Conservation (phyloP, 2,113 vertebrate species). For the Cyanoramphus novaezelandiae region DNA sequence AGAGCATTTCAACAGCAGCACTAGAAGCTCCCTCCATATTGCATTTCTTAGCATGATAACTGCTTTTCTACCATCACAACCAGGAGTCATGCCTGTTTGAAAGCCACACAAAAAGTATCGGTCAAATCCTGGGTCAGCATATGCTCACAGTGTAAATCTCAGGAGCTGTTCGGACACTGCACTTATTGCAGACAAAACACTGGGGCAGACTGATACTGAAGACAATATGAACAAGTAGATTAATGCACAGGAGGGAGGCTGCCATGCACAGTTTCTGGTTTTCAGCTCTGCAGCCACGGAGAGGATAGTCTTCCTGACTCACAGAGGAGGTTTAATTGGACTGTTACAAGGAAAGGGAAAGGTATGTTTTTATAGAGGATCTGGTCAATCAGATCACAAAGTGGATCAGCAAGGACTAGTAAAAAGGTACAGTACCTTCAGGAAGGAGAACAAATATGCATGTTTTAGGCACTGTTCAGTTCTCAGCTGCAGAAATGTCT, state of each 20-base stretch:
- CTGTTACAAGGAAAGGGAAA: neutral
- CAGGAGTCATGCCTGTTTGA: neutral
- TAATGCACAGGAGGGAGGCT: neutral
- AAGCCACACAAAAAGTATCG: neutral
- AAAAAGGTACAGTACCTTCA: neutral
- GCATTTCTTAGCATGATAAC: neutral
- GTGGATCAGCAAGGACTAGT: neutral
- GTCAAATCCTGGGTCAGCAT: neutral
- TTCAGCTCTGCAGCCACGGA: neutral
- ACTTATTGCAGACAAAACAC: neutral
- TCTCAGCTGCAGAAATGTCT: neutral
- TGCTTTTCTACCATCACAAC: neutral
- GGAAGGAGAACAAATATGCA: neutral
- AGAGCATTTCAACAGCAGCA: neutral
- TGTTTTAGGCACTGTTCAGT: neutral
- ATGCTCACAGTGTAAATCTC: neutral
- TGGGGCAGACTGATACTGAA: neutral
- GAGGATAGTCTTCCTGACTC: neutral
- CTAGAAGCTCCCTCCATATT: neutral
- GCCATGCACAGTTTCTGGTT: neutral
- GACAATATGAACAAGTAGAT: neutral
- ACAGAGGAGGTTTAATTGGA: neutral
- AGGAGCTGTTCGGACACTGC: neutral
- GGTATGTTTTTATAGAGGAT: neutral
- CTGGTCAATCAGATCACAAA: neutral